Evolutionary conservation across 2,888 invertebrate species (phyloP), one percentile per base, ranked within the genome.

Genomic region (Cartodere bifasciata): DNA sequence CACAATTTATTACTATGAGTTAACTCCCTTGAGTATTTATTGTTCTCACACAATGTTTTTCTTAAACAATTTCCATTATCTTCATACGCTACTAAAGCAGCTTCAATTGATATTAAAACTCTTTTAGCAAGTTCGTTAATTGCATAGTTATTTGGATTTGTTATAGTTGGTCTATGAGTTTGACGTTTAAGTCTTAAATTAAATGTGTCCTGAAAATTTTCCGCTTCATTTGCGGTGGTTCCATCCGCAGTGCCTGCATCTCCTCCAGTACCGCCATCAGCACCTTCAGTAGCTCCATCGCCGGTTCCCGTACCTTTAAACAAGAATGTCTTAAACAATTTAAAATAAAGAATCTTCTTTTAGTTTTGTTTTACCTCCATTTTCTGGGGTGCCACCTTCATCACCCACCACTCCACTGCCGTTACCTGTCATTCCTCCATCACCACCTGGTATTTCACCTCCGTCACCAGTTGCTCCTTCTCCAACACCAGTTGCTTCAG

Each of bases 21-120:
- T 29, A 71, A 51, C 13, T 54, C 56, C 35, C 72, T 67, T 1
- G 75, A 75, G 42, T 63, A 67, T 43, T 64, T 70, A 48, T 80
- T 81, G 28, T 76, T 75, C 26, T 75, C 65, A 49, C 83, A 83
- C 13, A 83, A 55, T 2, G 65, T 58, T 37, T 70, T 65, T 26
- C 72, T 67, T 17, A 82, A 55, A 47, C 82, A 82, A 13, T 67
- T 50, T 34, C 68, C 60, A 44, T 66, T 35, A 58, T 73, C 62
- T 45, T 54, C 46, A 24, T 67, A 45, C 43, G 74, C 58, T 31
- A 67, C 44, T 49, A 66, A 32, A 44, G 72, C 63, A 42, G 69
- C 58, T 45, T 74, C 72, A 17, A 73, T 67, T 3, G 72, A 68
- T 14, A 59, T 54, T 15, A 72, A 40, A 2, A 72, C 63, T 29